Conservation (phyloP, 2,113 vertebrate species). For the Bubalus kerabau region DNA sequence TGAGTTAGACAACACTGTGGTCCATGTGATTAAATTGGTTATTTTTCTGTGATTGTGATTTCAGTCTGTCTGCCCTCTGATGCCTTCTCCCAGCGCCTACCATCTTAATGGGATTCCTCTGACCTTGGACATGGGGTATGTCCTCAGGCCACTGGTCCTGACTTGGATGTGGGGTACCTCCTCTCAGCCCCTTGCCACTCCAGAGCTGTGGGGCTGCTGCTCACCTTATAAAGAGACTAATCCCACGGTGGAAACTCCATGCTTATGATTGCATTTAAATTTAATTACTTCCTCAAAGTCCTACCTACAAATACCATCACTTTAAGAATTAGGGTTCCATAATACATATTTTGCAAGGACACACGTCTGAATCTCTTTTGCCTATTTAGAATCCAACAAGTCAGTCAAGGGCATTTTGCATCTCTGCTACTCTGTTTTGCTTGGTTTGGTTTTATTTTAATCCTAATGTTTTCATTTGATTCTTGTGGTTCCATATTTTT, state of each 20-base stretch:
- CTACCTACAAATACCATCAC: not conserved
- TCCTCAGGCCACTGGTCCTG: not conserved
- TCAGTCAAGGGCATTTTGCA: not conserved
- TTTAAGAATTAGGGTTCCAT: not conserved
- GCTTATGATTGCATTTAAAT: not conserved
- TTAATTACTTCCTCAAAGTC: not conserved
- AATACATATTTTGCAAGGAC: not conserved
- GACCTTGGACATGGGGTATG: not conserved
- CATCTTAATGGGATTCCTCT: not conserved
- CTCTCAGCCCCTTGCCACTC: accelerated
- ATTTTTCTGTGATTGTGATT: not conserved
- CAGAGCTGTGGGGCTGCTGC: accelerated
- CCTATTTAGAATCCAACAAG: not conserved
- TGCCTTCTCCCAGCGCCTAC: not conserved
- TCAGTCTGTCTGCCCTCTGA: not conserved
- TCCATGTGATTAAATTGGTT: not conserved
- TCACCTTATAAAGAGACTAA: not conserved
- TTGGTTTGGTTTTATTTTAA: not conserved
- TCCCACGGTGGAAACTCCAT: not conserved
- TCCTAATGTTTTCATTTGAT: not conserved
- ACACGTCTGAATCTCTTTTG: not conserved
- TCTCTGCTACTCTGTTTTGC: not conserved
- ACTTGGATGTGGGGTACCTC: not conserved
- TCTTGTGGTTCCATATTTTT: not conserved
- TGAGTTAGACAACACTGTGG: not conserved